phyloP scores from a whole-genome alignment of 2,888 invertebrate species.

The Pachymerium ferrugineum region DNA sequence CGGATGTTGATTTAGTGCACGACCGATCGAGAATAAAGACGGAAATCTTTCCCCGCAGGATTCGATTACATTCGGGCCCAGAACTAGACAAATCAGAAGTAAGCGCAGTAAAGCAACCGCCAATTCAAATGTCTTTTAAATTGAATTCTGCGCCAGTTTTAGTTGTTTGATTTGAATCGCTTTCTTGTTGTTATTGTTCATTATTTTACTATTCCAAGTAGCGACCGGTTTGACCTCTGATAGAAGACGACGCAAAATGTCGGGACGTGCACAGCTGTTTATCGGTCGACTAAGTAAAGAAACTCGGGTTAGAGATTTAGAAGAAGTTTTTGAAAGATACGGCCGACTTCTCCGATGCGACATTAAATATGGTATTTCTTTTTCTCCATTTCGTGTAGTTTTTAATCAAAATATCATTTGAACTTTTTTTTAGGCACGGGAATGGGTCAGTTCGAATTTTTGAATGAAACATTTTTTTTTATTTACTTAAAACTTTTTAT shows the following conservation, averaged over 20 bases:
- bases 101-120: no score
- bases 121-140: no score
- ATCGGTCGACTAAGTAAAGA: conserved; percentile 47
- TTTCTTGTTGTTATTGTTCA: no score
- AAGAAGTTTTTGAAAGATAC: conserved; percentile 49
- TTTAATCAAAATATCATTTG: neutral
- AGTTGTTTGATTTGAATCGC: no score
- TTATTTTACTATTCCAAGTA: no score
- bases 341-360: conserved; percentile 48
- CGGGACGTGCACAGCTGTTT: conserved; percentile 42
- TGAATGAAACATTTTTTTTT: neutral
- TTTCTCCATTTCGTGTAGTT: neutral
- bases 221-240: no score
- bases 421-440: conserved; percentile 14
- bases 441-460: conserved; percentile 26
- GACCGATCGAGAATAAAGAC: no score
- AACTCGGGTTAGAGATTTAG: conserved; percentile 46
- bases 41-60: no score
- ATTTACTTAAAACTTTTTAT: neutral
- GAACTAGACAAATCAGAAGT: no score
- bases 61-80: no score
- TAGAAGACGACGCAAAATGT: conserved; percentile 35
- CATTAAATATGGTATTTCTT: conserved; percentile 47
- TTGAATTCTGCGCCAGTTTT: no score
- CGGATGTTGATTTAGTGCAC: neutral